These are phyloP conservation scores for Acronicta aceris DNA, from an alignment of 2,888 invertebrate species.

Conservation along the genomic window DNA sequence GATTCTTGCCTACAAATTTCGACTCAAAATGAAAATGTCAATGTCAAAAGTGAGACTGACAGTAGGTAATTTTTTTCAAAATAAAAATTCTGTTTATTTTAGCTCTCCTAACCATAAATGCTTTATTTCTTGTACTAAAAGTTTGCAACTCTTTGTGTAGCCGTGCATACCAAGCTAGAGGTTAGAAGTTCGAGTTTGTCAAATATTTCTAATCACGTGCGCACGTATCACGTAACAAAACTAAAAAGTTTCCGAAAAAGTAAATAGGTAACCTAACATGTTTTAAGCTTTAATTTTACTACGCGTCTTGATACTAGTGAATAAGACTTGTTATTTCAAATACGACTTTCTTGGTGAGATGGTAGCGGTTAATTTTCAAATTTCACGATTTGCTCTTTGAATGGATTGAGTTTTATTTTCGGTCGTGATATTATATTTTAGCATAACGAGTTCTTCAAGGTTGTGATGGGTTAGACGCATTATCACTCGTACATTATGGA, in stretches of 20 bases:
- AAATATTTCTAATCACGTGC: too few relatives aligned
- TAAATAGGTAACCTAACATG: not conserved
- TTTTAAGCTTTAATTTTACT: constrained; percentile 34
- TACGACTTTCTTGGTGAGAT: constrained; percentile 21
- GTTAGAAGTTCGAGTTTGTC: too few relatives aligned
- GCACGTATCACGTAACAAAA: too few relatives aligned
- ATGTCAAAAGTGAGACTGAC: too few relatives aligned
- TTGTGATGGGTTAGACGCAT: constrained; percentile 68
- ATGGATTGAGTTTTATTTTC: constrained; percentile 72
- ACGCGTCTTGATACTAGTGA: not conserved
- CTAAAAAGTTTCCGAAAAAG: not conserved
- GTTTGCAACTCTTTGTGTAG: too few relatives aligned
- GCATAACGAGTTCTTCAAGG: constrained; percentile 85
- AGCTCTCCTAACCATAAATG: too few relatives aligned
- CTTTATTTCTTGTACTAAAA: too few relatives aligned
- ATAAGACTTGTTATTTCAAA: constrained; percentile 19
- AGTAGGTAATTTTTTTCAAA: too few relatives aligned
- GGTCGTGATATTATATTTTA: constrained; percentile 77
- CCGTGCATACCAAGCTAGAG: too few relatives aligned
- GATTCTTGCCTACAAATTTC: too few relatives aligned
- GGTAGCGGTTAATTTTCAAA: constrained; percentile 56
- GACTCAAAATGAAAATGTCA: too few relatives aligned
- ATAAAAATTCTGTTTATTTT: too few relatives aligned
- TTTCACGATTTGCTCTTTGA: constrained; percentile 61
- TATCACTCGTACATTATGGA: constrained; percentile 69